Conservation (phyloP, 2,797 vertebrate genomes). For the Zalophus californianus region DNA sequence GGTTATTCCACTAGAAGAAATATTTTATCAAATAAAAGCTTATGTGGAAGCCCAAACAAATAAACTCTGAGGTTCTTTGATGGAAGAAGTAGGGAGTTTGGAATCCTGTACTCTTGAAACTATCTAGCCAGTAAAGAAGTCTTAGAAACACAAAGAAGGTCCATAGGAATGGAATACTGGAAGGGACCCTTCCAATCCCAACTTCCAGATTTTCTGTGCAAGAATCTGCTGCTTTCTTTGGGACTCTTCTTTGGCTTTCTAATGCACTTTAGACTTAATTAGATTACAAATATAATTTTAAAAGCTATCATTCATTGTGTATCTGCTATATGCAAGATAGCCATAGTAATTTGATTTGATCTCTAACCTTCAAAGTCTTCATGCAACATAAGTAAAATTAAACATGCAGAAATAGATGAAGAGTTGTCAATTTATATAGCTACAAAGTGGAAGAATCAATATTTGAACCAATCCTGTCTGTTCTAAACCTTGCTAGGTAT, state of each 20-base stretch:
- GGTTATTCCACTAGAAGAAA: neutral
- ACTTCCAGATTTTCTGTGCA: neutral
- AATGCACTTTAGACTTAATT: neutral
- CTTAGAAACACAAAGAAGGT: neutral
- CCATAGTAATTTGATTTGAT: neutral
- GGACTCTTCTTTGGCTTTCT: neutral
- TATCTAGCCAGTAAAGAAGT: neutral
- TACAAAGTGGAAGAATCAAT: neutral
- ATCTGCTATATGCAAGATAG: neutral
- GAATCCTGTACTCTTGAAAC: neutral
- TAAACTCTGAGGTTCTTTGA: neutral
- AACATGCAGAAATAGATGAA: neutral
- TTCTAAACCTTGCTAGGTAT: neutral
- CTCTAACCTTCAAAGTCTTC: neutral
- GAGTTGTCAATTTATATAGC: neutral
- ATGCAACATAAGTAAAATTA: slow-evolving; percentile 22
- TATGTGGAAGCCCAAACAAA: slow-evolving; percentile 15
- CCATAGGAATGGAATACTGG: neutral
- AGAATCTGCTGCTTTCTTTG: slow-evolving; percentile 31
- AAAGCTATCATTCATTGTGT: neutral
- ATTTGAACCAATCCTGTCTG: neutral
- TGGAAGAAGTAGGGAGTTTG: neutral
- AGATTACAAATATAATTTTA: slow-evolving; percentile 2
- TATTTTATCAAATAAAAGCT: neutral
- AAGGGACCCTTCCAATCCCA: neutral